Evolutionary conservation across 2,797 vertebrate genomes (phyloP), one percentile per base, ranked within the genome.

Genomic region (Sebastes trivittatus): DNA sequence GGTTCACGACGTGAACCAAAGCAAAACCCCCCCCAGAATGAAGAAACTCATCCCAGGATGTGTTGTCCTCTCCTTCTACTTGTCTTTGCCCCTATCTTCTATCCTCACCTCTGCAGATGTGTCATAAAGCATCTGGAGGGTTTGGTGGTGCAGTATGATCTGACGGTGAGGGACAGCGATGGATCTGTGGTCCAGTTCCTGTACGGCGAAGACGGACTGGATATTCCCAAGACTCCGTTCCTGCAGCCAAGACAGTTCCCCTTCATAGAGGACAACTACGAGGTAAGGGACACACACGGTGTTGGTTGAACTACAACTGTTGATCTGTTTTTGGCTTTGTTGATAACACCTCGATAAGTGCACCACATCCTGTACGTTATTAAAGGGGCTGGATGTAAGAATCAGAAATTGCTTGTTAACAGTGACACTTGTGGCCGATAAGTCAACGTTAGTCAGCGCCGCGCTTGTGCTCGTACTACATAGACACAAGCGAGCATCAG

Each of bases 121-220:
- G 92, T 99, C 65, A 98, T 99, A 81, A 99, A 99, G 75, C 98
- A 99, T 89, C 92, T 99, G 90, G 98, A 99, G 89, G 98, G 98
- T 2, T 90, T 99, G 90, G 98, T 99, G 0, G 97, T 99, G 23
- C 98, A 99, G 92, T 99, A 99, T 2, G 98, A 99, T 81, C 94
- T 99, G 88, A 98, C 97, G 0, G 98, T 99, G 55, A 95, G 98
- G 1, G 98, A 99, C 89, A 99, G 98, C 0, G 98, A 99, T 1
- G 98, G 98, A 75, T 99, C 98, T 0, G 97, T 99, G 84, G 95
- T 99, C 30, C 98, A 99, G 95, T 99, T 99, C 90, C 95, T 99
- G 0, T 99, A 99, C 0, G 98, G 98, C 7, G 98, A 99, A 88
- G 98, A 99, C 0, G 98, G 98, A 0, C 93, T 99, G 66, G 98